These are phyloP conservation scores for Podabrus alpinus DNA, from an alignment of 2,888 invertebrate genomes.

Conservation along the genomic window DNA sequence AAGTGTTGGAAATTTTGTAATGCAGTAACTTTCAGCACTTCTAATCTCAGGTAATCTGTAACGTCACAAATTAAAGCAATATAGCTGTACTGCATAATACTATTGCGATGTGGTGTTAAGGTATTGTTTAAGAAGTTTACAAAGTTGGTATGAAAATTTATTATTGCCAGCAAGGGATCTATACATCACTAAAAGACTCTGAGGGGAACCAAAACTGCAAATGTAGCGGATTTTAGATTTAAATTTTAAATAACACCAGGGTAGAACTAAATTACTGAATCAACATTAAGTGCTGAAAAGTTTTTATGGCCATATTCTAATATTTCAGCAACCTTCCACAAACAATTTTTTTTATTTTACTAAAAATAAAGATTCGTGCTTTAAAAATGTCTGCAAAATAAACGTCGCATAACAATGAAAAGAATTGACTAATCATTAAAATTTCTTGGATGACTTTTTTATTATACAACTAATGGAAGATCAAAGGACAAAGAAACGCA, in stretches of 20 bases:
- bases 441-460: neutral
- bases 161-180: constrained; percentile 24
- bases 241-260: constrained; percentile 26
- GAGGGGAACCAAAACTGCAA: constrained; percentile 25
- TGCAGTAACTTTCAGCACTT: constrained; percentile 9
- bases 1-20: constrained; percentile 8
- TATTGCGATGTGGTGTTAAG: constrained; percentile 21
- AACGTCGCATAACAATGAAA: neutral
- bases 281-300: constrained; percentile 12
- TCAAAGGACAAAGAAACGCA: neutral
- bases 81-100: constrained; percentile 18
- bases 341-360: neutral
- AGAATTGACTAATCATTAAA: neutral
- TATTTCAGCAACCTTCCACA: neutral
- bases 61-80: constrained; percentile 20
- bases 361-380: neutral
- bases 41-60: constrained; percentile 17
- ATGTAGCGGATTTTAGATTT: constrained; percentile 22
- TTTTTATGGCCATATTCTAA: neutral
- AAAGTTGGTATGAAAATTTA: constrained; percentile 29
- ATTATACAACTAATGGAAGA: neutral
- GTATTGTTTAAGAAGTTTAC: constrained; percentile 28
- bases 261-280: constrained; percentile 22
- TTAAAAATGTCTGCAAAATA: neutral
- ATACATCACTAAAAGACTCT: constrained; percentile 24